Percentiles rank a stretch among this genome's conserved stretches.
phyloP scores from a whole-genome alignment of 2,113 vertebrate species.

The Heptranchias perlo region DNA sequence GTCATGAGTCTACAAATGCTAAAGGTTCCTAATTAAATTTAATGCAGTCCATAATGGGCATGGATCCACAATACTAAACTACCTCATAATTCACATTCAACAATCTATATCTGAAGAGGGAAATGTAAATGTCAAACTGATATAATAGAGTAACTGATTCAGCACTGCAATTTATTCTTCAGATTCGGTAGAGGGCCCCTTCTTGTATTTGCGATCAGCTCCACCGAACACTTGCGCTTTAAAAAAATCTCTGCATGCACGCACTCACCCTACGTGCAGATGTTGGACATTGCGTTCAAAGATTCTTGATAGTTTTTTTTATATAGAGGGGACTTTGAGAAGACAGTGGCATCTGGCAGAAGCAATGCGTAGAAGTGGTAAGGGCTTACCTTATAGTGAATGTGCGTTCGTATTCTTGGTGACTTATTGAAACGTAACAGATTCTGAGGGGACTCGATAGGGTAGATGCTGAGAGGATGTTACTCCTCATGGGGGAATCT shows the following conservation, averaged over 20 bases:
- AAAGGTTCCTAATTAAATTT: constrained; percentile 22
- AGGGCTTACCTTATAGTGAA: not conserved
- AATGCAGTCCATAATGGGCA: not conserved
- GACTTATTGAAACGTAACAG: too few species aligned
- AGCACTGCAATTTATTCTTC: not conserved
- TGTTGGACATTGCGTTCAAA: not conserved
- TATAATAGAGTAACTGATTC: not conserved
- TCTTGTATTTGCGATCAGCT: not conserved
- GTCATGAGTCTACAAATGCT: too few species aligned
- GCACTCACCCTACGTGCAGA: too few species aligned
- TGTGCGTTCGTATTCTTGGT: too few species aligned
- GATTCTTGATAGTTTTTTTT: not conserved
- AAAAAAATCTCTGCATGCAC: not conserved
- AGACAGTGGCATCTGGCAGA: not conserved
- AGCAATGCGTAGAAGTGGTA: not conserved
- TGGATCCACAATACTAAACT: not conserved
- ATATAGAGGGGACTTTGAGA: not conserved
- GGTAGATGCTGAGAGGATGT: too few species aligned
- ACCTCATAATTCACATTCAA: not conserved
- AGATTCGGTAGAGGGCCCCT: not conserved
- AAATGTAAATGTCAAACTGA: constrained; percentile 22
- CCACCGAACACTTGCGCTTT: not conserved
- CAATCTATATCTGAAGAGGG: not conserved
- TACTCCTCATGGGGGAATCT: too few species aligned
- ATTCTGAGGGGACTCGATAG: too few species aligned